phyloP scores from a whole-genome alignment of 1,140 invertebrate species.

The Teleopsis dalmanni region DNA sequence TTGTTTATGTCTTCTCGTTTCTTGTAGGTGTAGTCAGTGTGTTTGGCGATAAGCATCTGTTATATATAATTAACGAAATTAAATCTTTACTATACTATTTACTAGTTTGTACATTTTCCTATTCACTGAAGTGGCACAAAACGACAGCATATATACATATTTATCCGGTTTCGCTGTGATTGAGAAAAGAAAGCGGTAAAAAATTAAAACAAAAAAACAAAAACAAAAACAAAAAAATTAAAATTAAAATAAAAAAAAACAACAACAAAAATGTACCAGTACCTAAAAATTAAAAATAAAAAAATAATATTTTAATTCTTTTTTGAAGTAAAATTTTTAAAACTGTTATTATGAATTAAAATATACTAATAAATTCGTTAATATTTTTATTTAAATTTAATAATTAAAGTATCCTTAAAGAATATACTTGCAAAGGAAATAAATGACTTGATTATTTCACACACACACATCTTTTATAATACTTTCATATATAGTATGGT shows the following conservation, averaged over 20 bases:
- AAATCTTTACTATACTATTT: background rate
- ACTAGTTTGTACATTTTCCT: background rate
- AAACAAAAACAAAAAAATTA: slow-evolving; percentile 1
- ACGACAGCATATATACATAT: slow-evolving; percentile 1
- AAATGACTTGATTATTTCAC: no score
- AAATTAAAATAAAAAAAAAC: background rate
- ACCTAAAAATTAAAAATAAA: slow-evolving; percentile 2
- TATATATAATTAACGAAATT: background rate
- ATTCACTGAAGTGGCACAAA: no score
- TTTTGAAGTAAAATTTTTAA: no score
- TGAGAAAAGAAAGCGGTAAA: background rate
- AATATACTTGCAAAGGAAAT: no score
- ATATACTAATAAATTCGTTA: no score
- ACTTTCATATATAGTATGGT: no score
- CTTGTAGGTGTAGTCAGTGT: slow-evolving; percentile 72
- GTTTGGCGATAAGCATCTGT: slow-evolving; percentile 64
- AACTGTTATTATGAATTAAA: no score
- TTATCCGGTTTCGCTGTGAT: background rate
- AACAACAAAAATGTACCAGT: background rate
- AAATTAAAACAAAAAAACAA: background rate
- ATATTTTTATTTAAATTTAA: no score
- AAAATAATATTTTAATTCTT: no score
- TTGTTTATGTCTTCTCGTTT: no score
- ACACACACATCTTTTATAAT: no score
- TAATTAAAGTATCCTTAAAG: no score